phyloP scores from a whole-genome alignment of 2,797 vertebrate genomes.

The Myotis daubentonii region DNA sequence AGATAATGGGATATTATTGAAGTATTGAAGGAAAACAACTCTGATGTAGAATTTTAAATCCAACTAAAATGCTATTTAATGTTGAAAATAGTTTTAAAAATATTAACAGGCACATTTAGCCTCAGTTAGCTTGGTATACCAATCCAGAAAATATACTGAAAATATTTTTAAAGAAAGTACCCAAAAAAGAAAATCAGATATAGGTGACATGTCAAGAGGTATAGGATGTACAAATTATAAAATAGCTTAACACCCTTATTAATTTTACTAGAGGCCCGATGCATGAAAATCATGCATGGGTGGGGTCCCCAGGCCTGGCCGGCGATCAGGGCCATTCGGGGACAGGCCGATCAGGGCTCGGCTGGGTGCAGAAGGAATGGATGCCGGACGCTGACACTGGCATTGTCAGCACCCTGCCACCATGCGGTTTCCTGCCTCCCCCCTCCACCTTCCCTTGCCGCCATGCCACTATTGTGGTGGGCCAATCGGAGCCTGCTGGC shows the following conservation, averaged over 20 bases:
- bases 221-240: not conserved
- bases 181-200: constrained; percentile 20
- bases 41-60: constrained; percentile 6
- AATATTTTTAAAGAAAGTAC: not conserved
- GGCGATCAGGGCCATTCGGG: too few species aligned
- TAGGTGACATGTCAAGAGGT: not conserved
- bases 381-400: too few species aligned
- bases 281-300: too few species aligned
- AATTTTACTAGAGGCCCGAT: not conserved
- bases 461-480: too few species aligned
- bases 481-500: too few species aligned
- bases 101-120: not conserved
- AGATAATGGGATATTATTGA: not conserved
- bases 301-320: too few species aligned
- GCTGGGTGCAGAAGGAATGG: too few species aligned
- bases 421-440: too few species aligned
- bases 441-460: too few species aligned
- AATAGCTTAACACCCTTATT: not conserved
- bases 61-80: not conserved
- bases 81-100: not conserved
- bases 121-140: not conserved
- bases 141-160: not conserved
- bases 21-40: constrained; percentile 14
- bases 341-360: too few species aligned
- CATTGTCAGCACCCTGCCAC: too few species aligned